Conservation (phyloP, 1,140 invertebrate genomes). For the Microplitis mediator region DNA sequence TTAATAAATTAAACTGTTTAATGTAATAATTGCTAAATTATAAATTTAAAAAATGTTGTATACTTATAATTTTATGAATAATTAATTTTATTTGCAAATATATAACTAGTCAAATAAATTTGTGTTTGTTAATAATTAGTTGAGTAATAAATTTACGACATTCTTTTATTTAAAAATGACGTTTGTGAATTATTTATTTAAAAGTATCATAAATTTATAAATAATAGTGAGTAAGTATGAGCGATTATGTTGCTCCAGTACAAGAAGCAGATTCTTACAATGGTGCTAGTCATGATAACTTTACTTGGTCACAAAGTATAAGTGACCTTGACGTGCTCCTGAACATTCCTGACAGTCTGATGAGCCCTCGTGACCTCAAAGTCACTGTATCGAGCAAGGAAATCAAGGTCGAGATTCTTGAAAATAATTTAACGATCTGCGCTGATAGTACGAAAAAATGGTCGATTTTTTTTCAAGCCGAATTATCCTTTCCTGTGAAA, state of each 20-base stretch:
- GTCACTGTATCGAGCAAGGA: conserved; percentile 69
- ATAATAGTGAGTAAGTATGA: not conserved
- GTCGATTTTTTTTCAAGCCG: conserved; percentile 67
- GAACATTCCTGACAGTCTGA: conserved; percentile 67
- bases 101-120: too few relatives aligned
- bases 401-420: conserved; percentile 54
- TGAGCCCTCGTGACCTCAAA: conserved; percentile 69
- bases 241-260: conserved; percentile 23
- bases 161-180: not conserved
- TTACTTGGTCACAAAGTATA: conserved; percentile 84
- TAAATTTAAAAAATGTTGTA: too few relatives aligned
- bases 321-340: conserved; percentile 78
- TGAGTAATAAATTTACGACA: too few relatives aligned
- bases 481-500: conserved; percentile 72
- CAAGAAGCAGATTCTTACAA: conserved; percentile 73
- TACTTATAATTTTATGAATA: too few relatives aligned
- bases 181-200: conserved; percentile 14
- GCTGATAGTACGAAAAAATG: conserved; percentile 40
- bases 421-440: conserved; percentile 20
- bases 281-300: conserved; percentile 75
- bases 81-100: too few relatives aligned
- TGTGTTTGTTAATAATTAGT: too few relatives aligned
- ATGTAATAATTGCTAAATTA: too few relatives aligned
- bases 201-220: not conserved
- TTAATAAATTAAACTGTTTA: too few relatives aligned